Base-by-base conservation (phyloP, 2,888 invertebrate species). In the Myathropa florea region DNA sequence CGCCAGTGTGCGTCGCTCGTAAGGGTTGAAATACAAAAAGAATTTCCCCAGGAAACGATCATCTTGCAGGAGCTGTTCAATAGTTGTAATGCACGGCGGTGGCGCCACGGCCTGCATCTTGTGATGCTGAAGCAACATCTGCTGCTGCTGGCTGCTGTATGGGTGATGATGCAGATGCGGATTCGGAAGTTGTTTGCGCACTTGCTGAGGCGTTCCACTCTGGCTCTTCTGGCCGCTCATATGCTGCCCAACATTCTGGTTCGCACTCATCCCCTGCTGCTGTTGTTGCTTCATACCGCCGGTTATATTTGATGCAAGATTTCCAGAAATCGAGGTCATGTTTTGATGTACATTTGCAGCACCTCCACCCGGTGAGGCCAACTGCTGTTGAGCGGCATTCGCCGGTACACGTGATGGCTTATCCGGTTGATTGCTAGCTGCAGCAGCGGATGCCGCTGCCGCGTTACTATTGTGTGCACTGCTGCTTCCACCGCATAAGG, bases 21-120 rank as follows among this genome's bases (percentile, higher is more conserved):
- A 94, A 14, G 96, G 94, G 88, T 94, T 95, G 92, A 97, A 97
- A 92, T 96, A 97, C 59, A 95, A 94, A 93, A 98, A 98, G 93
- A 98, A 97, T 90, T 95, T 95, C 80, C 95, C 94, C 55, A 98
- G 94, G 92, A 98, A 98, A 88, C 95, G 94, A 89, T 97, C 97
- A 91, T 98, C 98, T 90, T 95, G 94, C 92, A 97, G 94, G 89
- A 98, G 94, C 91, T 97, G 96, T 53, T 95, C 95, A 95, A 96
- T 96, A 86, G 94, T 94, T 65, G 95, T 93, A 59, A 95, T 94
- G 57, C 94, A 93, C 53, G 94, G 94, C 88, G 94, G 94, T 88
- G 94, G 94, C 85, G 93, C 92, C 80, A 55, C 76, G 14, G 68
- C 59, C 28, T 72, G 75, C 75, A 68, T 78, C 30, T 83, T 85